These are phyloP conservation scores for Drosophila pseudotalamancana DNA, from an alignment of 2,888 invertebrate species.

Conservation along the genomic window DNA sequence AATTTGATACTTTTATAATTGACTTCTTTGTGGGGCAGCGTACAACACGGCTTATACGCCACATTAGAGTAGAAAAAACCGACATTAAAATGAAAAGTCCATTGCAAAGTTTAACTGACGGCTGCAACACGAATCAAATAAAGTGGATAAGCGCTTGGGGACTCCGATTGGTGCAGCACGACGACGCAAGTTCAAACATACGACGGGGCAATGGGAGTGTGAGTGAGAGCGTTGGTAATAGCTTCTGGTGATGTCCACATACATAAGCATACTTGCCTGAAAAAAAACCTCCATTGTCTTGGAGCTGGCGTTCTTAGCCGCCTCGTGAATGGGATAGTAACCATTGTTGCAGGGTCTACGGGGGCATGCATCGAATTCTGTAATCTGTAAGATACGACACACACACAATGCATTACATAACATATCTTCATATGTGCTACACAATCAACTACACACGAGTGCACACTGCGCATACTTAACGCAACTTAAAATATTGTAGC, in stretches of 20 bases:
- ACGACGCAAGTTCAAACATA: slow-evolving; percentile 1
- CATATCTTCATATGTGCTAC: slow-evolving; percentile 11
- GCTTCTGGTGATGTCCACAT: background rate
- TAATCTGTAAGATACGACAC: slow-evolving; percentile 87
- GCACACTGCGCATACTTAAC: slow-evolving; percentile 14
- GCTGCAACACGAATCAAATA: slow-evolving; percentile 50
- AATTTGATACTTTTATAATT: slow-evolving; percentile 64
- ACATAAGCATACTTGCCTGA: slow-evolving; percentile 83
- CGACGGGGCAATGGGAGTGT: background rate
- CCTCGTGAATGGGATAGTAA: slow-evolving; percentile 95
- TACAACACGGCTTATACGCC: slow-evolving; percentile 40
- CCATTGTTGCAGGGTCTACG: slow-evolving; percentile 93
- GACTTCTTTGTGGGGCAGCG: slow-evolving; percentile 33
- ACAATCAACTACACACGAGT: slow-evolving; percentile 22
- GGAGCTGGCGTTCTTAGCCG: slow-evolving; percentile 95
- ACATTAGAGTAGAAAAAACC: slow-evolving; percentile 31
- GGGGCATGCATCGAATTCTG: slow-evolving; percentile 91
- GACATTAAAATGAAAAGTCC: slow-evolving; percentile 11
- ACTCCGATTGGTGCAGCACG: slow-evolving; percentile 46
- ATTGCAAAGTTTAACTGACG: slow-evolving; percentile 42
- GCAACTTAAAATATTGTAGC: slow-evolving; percentile 35
- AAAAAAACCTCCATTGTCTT: slow-evolving; percentile 92
- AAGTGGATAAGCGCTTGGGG: slow-evolving; percentile 52
- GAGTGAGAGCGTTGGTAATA: background rate
- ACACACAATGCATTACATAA: slow-evolving; percentile 40